phyloP scores from a whole-genome alignment of 2,797 vertebrate genomes.

The Eurystomus glaucurus region DNA sequence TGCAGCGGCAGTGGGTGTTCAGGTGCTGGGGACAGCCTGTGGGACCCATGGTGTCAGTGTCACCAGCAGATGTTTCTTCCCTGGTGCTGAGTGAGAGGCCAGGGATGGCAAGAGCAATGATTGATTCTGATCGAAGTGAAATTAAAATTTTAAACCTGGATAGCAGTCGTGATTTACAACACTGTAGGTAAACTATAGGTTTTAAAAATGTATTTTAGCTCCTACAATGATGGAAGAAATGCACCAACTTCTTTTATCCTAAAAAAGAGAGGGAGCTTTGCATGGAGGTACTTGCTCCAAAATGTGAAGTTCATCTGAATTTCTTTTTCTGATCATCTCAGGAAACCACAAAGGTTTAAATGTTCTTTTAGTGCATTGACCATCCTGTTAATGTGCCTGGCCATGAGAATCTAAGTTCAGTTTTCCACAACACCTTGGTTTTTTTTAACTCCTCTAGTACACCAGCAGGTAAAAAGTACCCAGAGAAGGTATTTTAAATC shows the following conservation, averaged over 20 bases:
- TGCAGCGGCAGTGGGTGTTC: neutral
- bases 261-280: neutral
- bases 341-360: neutral
- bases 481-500: neutral
- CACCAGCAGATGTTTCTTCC: neutral
- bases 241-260: neutral
- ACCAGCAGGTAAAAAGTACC: neutral
- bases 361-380: neutral
- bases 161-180: neutral
- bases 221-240: neutral
- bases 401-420: neutral
- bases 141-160: constrained; percentile 20
- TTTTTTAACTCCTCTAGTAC: neutral
- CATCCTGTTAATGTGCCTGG: neutral
- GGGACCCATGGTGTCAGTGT: neutral
- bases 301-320: neutral
- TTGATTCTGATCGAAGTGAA: constrained; percentile 38
- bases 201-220: constrained; percentile 23
- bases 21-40: neutral
- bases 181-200: neutral
- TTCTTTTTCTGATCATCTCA: neutral
- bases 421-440: neutral
- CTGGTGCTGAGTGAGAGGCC: neutral
- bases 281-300: neutral
- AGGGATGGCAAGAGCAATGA: neutral